Evolutionary conservation across 2,113 vertebrate genomes (phyloP).

Genomic region (Archocentrus centrarchus): DNA sequence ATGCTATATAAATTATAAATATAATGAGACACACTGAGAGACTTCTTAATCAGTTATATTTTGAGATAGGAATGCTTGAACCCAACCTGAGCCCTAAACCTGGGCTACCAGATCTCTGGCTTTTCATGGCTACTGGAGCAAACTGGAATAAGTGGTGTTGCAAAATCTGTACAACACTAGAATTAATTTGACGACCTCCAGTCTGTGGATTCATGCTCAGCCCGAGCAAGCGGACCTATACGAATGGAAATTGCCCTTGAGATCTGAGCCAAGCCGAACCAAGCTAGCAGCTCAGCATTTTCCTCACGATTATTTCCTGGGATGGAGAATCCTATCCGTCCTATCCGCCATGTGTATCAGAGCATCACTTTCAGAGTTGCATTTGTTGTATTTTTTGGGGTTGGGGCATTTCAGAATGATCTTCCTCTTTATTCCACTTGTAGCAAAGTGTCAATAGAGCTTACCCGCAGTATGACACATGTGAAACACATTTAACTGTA

Average conservation of each 20-base stretch:
- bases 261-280: constrained; percentile 13
- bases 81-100: not conserved
- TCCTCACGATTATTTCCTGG: constrained; percentile 42
- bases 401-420: constrained; percentile 41
- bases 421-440: constrained; percentile 31
- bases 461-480: constrained; percentile 66
- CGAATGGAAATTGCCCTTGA: constrained; percentile 24
- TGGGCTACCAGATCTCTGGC: not conserved
- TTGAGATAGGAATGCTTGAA: not conserved
- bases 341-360: constrained; percentile 50
- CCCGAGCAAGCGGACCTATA: not conserved
- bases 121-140: not conserved
- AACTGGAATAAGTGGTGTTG: not conserved
- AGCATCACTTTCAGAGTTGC: constrained; percentile 41
- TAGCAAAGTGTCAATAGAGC: constrained; percentile 61
- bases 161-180: not conserved
- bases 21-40: no score
- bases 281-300: constrained; percentile 24
- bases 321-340: constrained; percentile 20
- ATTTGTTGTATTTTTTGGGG: constrained; percentile 15
- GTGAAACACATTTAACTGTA: constrained; percentile 68
- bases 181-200: not conserved
- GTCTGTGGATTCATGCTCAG: not conserved
- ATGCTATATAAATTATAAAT: not conserved
- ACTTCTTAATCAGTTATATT: not conserved